These are phyloP conservation scores for Dendronephthya gigantea DNA, from an alignment of 64 coral and sea anemone genomes.

Conservation along the genomic window DNA sequence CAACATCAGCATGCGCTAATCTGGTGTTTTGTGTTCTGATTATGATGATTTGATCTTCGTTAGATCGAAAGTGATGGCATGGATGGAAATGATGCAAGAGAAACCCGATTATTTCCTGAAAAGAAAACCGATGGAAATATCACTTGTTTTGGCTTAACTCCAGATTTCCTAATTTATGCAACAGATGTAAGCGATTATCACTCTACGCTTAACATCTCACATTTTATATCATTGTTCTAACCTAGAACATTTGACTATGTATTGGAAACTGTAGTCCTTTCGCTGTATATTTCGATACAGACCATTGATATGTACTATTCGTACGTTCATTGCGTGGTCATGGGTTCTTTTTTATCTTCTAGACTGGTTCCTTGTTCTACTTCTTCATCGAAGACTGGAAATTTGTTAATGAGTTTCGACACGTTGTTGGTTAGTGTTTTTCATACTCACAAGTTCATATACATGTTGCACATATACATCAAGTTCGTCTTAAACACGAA, in stretches of 20 bases:
- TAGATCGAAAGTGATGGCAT: constrained; percentile 76
- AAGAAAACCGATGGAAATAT: constrained; percentile 72
- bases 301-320: neutral
- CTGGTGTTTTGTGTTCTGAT: neutral
- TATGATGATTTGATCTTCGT: neutral
- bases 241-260: too few species aligned
- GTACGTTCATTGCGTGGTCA: neutral
- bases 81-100: constrained; percentile 88
- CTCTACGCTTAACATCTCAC: neutral
- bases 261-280: too few species aligned
- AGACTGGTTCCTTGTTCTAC: constrained; percentile 87
- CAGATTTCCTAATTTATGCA: constrained; percentile 82
- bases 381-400: constrained; percentile 98
- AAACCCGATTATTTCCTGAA: constrained; percentile 90
- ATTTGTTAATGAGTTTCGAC: constrained; percentile 97
- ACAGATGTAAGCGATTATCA: constrained; percentile 67
- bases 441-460: too few species aligned
- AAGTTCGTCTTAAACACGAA: too few species aligned
- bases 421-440: constrained; percentile 78
- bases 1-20: neutral
- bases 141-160: constrained; percentile 76
- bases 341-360: neutral
- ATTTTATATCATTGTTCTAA: too few species aligned
- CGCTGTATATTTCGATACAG: neutral
- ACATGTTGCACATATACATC: too few species aligned